Percentiles rank a stretch among this genome's conserved stretches.
phyloP scores from a whole-genome alignment of 2,888 invertebrate genomes.

The Cactoblastis cactorum region DNA sequence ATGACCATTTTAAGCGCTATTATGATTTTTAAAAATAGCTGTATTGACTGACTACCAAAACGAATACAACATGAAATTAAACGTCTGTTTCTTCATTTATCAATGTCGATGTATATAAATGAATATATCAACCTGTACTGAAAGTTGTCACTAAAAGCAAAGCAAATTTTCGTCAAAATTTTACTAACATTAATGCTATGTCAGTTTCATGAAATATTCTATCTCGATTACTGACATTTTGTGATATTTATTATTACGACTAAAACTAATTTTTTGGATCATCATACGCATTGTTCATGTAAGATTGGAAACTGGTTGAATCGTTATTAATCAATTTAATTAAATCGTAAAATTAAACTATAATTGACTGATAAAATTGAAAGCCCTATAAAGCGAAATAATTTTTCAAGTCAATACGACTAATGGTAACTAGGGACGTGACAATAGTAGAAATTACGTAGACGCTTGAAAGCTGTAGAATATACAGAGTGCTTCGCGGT shows the following conservation, averaged over 20 bases:
- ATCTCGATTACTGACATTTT: neutral
- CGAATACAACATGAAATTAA: too few relatives aligned
- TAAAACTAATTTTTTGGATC: neutral
- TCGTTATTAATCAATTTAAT: neutral
- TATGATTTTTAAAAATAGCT: too few relatives aligned
- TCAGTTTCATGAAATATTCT: too few relatives aligned
- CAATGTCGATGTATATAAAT: too few relatives aligned
- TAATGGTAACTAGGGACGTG: slow-evolving; percentile 62
- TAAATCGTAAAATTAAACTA: neutral
- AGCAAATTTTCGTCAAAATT: too few relatives aligned
- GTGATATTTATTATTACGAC: neutral
- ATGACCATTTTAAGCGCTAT: too few relatives aligned
- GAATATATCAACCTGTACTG: too few relatives aligned
- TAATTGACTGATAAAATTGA: slow-evolving; percentile 11
- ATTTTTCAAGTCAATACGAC: slow-evolving; percentile 34
- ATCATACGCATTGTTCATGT: neutral
- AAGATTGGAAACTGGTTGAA: neutral
- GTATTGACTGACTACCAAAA: too few relatives aligned
- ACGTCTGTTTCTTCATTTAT: too few relatives aligned
- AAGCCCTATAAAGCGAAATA: slow-evolving; percentile 10
- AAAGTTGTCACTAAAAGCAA: too few relatives aligned
- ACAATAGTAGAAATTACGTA: slow-evolving; percentile 74
- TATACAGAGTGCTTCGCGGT: slow-evolving; percentile 63
- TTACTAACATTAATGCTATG: neutral
- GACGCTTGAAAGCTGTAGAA: slow-evolving; percentile 65